Conservation (phyloP, 2,113 vertebrate species). For the Tympanuchus pallidicinctus region DNA sequence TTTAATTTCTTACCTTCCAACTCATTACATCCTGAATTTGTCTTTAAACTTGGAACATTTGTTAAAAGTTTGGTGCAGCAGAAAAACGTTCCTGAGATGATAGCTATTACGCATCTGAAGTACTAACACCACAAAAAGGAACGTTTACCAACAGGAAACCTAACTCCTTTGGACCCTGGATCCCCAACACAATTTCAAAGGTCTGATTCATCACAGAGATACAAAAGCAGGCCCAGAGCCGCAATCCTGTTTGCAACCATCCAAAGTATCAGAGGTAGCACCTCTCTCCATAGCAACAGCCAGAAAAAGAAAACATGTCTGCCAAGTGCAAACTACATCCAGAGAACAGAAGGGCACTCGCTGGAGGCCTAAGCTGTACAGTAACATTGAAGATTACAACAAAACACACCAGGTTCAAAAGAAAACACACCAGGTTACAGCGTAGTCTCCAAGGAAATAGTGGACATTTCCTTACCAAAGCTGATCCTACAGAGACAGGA, state of each 20-base stretch:
- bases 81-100: background rate
- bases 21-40: background rate
- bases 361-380: background rate
- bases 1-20: conserved; percentile 24
- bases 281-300: background rate
- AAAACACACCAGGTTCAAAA: background rate
- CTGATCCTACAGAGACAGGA: fast-evolving
- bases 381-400: background rate
- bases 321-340: background rate
- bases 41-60: background rate
- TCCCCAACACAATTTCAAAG: background rate
- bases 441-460: background rate
- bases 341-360: fast-evolving
- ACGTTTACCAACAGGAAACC: fast-evolving
- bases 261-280: background rate
- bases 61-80: background rate
- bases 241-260: background rate
- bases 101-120: background rate
- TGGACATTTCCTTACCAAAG: background rate
- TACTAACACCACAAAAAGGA: background rate
- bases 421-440: background rate
- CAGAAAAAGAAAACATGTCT: background rate
- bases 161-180: background rate
- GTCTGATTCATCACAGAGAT: fast-evolving
- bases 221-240: background rate